Evolutionary conservation across 2,113 vertebrate genomes (phyloP), one percentile per base, ranked within the genome.

Genomic region (Corapipo altera): DNA sequence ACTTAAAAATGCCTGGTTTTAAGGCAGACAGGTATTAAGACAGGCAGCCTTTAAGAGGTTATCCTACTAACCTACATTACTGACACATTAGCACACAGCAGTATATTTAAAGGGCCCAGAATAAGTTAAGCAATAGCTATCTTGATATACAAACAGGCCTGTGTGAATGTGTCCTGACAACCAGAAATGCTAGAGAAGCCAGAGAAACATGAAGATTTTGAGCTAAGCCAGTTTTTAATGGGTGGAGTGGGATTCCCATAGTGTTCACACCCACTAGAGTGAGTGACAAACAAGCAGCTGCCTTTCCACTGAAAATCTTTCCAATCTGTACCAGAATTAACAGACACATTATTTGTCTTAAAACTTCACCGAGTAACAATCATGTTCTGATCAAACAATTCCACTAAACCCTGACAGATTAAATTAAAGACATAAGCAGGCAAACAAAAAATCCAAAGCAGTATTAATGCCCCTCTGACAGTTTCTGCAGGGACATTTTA

Each of bases 41-140:
- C 10, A 26, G 33, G 51, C 65, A 64, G 19, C 44, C 69, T 57
- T 80, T 78, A 84, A 61, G 81, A 88, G 39, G 65, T 83, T 91
- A 96, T 84, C 93, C 93, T 89, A 92, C 93, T 96, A 93, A 96
- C 95, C 95, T 95, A 91, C 95, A 91, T 95, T 94, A 91, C 88
- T 77, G 78, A 78, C 89, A 65, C 35, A 32, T 85, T 57, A 89
- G 58, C 24, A 66, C 28, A 11, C 0, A 62, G 46, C 61, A 79
- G 70, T 44, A 23, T 23, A 66, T 88, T 83, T 91, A 62, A 95
- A 97, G 59, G 32, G 33, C 65, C 33, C 15, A 10, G 62, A 65
- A 33, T 77, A 91, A 85, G 65, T 79, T 86, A 89, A 94, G 55
- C 78, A 89, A 71, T 1, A 83, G 32, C 70, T 69, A 93, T 89